Evolutionary conservation across 2,797 vertebrate species (phyloP), one percentile per base, ranked within the genome.

Genomic region (Aldrovandia affinis): DNA sequence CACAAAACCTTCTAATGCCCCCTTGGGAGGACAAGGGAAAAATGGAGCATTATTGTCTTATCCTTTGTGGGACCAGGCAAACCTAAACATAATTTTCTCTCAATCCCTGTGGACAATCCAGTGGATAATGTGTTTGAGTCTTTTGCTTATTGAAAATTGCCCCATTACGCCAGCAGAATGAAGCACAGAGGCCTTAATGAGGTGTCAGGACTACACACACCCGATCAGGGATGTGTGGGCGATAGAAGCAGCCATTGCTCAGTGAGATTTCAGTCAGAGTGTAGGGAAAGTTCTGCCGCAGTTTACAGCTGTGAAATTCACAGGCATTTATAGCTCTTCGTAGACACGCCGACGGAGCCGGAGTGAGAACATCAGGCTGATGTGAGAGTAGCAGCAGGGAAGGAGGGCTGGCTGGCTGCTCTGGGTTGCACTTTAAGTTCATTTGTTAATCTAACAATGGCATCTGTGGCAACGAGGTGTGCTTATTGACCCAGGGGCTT

Each of bases 1-100:
- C 70, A 80, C 57, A 52, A 39, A 22, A 25, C 73, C 57, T 15
- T 77, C 77, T 79, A 52, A 44, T 63, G 78, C 83, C 52, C 82
- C 30, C 78, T 84, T 79, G 75, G 54, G n/a, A n/a, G 81, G 18
- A n/a, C 36, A 22, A 52, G 7, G 44, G 78, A 80, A 81, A 14
- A 81, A n/a, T 0, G 44, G 47, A 52, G 42, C 28, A 25, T 84
- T 44, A 70, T 39, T 54, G 25, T 12, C 68, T 81, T 81, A 20
- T 73, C 79, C 25, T 44, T 73, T 50, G 88, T 88, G 36, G 59
- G 86, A 90, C 86, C 85, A 88, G 63, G 80, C 70, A 80, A 81
- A 80, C 0, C 22, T 73, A 81, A 77, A 52, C 22, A 30, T 42
- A n/a, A n/a, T 77, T 63, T 36, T 28, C 83, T 63, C 78, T 79